Evolutionary conservation across 2,113 vertebrate species (phyloP).

Genomic region (Albula goreensis): DNA sequence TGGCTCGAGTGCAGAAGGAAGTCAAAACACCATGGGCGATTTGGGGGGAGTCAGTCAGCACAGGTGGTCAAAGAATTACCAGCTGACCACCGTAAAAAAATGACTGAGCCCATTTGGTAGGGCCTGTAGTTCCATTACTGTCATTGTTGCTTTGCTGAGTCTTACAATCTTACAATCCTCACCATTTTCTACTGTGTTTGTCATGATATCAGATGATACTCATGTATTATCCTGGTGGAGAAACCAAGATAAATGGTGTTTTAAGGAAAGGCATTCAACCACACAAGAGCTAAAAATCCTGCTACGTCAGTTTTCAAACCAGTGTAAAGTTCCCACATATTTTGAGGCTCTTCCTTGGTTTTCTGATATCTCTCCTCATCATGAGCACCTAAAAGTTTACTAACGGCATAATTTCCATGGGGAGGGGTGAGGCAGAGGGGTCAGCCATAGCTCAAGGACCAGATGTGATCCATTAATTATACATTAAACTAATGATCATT

Average conservation of each 20-base stretch:
- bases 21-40: neutral
- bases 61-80: conserved; percentile 1
- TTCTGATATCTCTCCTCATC: neutral
- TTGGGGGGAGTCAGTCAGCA: neutral
- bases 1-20: neutral
- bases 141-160: neutral
- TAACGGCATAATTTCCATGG: neutral
- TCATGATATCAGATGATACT: neutral
- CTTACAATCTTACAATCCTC: neutral
- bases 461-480: neutral
- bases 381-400: neutral
- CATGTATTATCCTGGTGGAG: neutral
- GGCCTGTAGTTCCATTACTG: neutral
- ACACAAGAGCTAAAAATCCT: neutral
- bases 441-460: neutral
- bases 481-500: neutral
- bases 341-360: neutral
- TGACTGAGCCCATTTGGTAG: neutral
- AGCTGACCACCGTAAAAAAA: neutral
- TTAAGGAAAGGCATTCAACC: neutral
- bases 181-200: neutral
- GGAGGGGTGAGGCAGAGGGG: too few species aligned
- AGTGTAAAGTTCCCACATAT: neutral
- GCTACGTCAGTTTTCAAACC: neutral
- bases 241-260: neutral